Evolutionary conservation across 2,888 invertebrate species (phyloP).

Genomic region (Drosophila gaucha): DNA sequence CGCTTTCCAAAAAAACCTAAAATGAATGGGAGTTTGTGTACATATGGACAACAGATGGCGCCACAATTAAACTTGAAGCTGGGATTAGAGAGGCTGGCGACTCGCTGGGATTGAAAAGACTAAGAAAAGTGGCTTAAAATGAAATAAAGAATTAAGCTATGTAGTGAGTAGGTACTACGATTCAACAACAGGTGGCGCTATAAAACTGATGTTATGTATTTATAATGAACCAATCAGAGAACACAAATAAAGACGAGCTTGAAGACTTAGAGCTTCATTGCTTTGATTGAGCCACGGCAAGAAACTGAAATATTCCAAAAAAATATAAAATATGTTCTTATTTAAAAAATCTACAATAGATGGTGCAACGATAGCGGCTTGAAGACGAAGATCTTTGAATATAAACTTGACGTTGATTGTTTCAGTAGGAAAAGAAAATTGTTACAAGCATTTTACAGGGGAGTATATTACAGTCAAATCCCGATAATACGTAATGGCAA

Average conservation of each 20-base stretch:
- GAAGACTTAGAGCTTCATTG: no score
- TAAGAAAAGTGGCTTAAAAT: background rate
- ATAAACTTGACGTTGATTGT: background rate
- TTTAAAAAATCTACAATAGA: background rate
- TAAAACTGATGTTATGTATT: no score
- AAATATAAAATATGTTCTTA: no score
- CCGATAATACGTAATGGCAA: no score
- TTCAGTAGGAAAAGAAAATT: background rate
- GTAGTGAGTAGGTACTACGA: background rate
- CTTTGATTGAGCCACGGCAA: no score
- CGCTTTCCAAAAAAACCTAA: background rate
- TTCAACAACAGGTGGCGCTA: constrained; percentile 8
- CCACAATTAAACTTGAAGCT: constrained; percentile 1
- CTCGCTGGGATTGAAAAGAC: no score
- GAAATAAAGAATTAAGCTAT: background rate
- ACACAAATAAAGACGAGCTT: no score
- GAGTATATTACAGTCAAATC: no score
- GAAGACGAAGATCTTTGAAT: no score
- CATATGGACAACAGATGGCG: constrained; percentile 29
- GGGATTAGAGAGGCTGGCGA: background rate
- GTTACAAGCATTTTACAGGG: no score
- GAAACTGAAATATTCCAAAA: no score
- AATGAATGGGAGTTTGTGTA: background rate
- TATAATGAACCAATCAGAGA: no score
- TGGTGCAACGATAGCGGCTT: background rate